These are phyloP conservation scores for Myotis lucifugus DNA, from an alignment of 2,113 vertebrate species.

Conservation along the genomic window DNA sequence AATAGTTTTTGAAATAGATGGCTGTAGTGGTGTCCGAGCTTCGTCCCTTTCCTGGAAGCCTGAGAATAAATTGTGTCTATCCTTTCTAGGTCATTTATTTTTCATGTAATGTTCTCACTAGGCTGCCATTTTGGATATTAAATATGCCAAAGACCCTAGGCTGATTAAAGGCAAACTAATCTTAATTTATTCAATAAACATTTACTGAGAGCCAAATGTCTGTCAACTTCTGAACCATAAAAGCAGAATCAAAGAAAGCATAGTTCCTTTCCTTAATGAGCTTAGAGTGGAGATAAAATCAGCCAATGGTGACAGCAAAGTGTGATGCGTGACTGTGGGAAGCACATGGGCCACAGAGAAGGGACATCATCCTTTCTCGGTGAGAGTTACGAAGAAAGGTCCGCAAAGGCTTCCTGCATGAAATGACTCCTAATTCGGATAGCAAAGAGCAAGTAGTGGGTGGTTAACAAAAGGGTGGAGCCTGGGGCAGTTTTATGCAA, in stretches of 20 bases:
- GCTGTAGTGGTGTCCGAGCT: not conserved
- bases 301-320: not conserved
- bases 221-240: not conserved
- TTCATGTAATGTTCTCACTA: not conserved
- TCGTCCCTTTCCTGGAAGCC: not conserved
- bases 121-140: not conserved
- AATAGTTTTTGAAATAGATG: not conserved
- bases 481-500: not conserved
- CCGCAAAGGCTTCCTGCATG: not conserved
- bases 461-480: not conserved
- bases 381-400: not conserved
- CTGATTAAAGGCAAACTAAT: not conserved
- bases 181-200: not conserved
- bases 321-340: not conserved
- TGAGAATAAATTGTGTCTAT: not conserved
- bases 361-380: not conserved
- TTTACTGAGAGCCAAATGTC: not conserved
- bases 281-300: not conserved
- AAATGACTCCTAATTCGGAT: not conserved
- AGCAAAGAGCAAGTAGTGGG: not conserved
- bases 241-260: not conserved
- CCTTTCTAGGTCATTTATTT: not conserved
- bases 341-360: not conserved
- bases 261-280: not conserved
- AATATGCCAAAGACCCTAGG: not conserved